Evolutionary conservation across 35 echinoderm and acorn worm species (phyloP).

Genomic region (Apostichopus californicus): DNA sequence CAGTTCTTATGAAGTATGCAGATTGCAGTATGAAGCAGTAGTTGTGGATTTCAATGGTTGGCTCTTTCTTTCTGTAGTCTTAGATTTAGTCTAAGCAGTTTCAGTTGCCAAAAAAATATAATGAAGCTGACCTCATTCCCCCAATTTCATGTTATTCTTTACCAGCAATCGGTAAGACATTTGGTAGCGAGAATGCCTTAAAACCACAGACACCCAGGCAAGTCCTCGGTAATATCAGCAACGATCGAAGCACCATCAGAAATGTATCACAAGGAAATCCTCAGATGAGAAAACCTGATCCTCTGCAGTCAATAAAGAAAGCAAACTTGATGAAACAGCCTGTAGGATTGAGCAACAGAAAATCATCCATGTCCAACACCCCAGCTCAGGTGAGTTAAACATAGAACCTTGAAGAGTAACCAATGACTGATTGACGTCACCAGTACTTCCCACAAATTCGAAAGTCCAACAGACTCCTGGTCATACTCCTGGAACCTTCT

Average conservation of each 20-base stretch:
- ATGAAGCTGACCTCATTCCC: no score
- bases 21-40: no score
- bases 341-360: slow-evolving; percentile 22
- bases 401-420: no score
- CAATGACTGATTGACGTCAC: no score
- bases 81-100: no score
- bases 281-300: neutral
- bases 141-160: neutral
- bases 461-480: no score
- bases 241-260: slow-evolving; percentile 4
- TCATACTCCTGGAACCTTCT: no score
- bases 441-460: no score
- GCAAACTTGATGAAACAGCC: neutral
- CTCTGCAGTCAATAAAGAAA: slow-evolving; percentile 2
- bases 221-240: slow-evolving; percentile 48
- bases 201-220: slow-evolving; percentile 33
- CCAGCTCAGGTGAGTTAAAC: slow-evolving; percentile 12
- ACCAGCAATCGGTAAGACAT: slow-evolving; percentile 19
- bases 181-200: slow-evolving; percentile 17
- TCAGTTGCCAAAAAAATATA: no score
- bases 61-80: no score
- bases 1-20: no score
- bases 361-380: slow-evolving; percentile 18
- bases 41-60: no score
- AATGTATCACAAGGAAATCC: slow-evolving; percentile 1